Evolutionary conservation across 2,113 vertebrate species (phyloP).

Genomic region (Odontophorus gujanensis): DNA sequence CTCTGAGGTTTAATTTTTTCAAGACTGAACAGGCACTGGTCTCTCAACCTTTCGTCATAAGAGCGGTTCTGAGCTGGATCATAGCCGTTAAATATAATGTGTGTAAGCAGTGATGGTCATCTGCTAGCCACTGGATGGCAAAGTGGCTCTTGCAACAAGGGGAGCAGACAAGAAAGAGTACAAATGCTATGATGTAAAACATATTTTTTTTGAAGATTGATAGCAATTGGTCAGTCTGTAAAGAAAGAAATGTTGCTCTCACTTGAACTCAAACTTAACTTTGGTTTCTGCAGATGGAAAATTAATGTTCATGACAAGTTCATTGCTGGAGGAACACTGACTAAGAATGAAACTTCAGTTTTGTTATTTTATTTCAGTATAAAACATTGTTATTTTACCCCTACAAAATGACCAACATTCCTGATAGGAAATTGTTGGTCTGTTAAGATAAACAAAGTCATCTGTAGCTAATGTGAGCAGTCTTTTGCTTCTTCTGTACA

Average conservation of each 20-base stretch:
- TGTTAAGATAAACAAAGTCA: constrained; percentile 4
- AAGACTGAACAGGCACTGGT: too few relatives aligned
- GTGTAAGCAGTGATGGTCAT: background rate
- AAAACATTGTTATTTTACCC: background rate
- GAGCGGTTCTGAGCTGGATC: background rate
- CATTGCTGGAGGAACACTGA: background rate
- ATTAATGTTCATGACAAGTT: background rate
- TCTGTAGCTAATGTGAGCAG: background rate
- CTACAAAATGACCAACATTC: background rate
- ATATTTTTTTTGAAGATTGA: background rate
- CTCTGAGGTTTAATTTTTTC: too few relatives aligned
- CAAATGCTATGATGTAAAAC: background rate
- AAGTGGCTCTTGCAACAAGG: background rate
- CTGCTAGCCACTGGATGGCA: background rate
- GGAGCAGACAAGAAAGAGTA: background rate
- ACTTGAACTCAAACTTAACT: background rate
- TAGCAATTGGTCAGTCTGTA: background rate
- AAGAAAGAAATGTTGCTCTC: background rate
- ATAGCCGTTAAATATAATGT: background rate
- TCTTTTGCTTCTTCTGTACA: background rate
- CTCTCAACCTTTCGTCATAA: too few relatives aligned
- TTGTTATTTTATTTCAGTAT: background rate
- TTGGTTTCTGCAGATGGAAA: background rate
- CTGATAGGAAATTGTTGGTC: background rate
- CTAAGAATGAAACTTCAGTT: background rate